Base-by-base conservation (phyloP, 2,797 vertebrate genomes). In the Scolopax bukidnonensis region DNA sequence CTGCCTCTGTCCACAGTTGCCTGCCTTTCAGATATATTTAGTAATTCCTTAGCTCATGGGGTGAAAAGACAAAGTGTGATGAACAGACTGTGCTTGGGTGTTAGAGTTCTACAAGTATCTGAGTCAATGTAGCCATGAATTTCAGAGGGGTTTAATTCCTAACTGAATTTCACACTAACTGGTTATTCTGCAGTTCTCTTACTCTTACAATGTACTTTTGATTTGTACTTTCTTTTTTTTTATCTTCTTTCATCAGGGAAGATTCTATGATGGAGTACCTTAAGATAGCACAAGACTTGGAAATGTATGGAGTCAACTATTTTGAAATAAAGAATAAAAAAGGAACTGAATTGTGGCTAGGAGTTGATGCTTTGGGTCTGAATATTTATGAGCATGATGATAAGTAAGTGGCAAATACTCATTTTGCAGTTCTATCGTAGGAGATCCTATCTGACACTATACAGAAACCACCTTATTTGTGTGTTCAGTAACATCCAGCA, bases 251-350 rank as follows among this genome's bases (percentile, higher is more conserved):
- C 75, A 91, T 95, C 94, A 99, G 99, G 97, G 99, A 99, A 97
- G 99, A 99, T 98, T 99, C 99, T 9, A 99, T 99, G 99, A 99
- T 99, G 99, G 99, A 99, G 95, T 99, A 99, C 90, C 98, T 99
- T 79, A 99, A 99, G 97, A 99, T 99, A 65, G 99, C 99, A 48
- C 99, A 99, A 97, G 99, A 99, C 97, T 96, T 99, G 97, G 99
- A 99, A 98, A 99, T 99, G 99, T 99, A 99, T 71, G 99, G 99
- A 12, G 99, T 99, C 91, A 99, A 99, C 98, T 99, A 99, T 98
- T 99, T 99, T 97, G 99, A 99, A 98, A 99, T 99, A 96, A 99
- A 99, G 97, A 99, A 99, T 98, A 99, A 99, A 97, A 99, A 99
- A 96, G 99, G 99, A 93, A 99, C 99, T 24, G 99, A 99, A 96